Evolutionary conservation across 2,113 vertebrate species (phyloP).

Genomic region (Bufo gargarizans): DNA sequence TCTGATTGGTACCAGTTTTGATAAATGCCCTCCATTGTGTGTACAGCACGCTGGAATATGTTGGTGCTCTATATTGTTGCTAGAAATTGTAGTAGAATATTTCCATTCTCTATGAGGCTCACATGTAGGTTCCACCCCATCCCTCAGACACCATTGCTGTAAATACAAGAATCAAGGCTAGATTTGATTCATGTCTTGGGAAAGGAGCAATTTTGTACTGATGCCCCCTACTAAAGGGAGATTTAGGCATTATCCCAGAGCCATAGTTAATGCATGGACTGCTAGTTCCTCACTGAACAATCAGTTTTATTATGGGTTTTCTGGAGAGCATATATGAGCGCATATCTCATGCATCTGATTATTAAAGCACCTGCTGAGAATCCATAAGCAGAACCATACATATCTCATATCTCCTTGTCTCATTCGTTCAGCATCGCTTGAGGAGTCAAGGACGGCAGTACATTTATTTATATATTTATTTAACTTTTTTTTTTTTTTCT

Average conservation of each 20-base stretch:
- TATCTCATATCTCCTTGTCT: slow-evolving; percentile 45
- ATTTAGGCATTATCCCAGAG: not conserved
- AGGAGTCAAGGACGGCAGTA: slow-evolving; percentile 33
- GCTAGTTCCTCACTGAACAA: not conserved
- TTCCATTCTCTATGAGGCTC: no score
- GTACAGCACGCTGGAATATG: no score
- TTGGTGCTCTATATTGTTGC: no score
- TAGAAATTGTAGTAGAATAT: no score
- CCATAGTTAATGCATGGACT: not conserved
- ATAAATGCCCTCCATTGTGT: no score
- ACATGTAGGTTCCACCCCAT: no score
- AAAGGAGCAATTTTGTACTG: not conserved
- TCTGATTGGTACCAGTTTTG: no score
- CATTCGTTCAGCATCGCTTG: slow-evolving; percentile 35
- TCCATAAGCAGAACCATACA: slow-evolving; percentile 30
- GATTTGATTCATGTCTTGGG: not conserved
- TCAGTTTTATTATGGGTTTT: slow-evolving; percentile 24
- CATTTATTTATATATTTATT: not conserved
- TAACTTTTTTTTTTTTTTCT: not conserved
- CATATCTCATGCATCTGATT: slow-evolving; percentile 29
- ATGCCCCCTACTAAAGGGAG: not conserved
- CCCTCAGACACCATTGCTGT: not conserved
- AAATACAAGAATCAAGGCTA: not conserved
- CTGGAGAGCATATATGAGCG: not conserved
- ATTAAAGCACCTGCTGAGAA: slow-evolving; percentile 43